phyloP scores from a whole-genome alignment of 2,113 vertebrate species.

The Lamprologus speciosus region DNA sequence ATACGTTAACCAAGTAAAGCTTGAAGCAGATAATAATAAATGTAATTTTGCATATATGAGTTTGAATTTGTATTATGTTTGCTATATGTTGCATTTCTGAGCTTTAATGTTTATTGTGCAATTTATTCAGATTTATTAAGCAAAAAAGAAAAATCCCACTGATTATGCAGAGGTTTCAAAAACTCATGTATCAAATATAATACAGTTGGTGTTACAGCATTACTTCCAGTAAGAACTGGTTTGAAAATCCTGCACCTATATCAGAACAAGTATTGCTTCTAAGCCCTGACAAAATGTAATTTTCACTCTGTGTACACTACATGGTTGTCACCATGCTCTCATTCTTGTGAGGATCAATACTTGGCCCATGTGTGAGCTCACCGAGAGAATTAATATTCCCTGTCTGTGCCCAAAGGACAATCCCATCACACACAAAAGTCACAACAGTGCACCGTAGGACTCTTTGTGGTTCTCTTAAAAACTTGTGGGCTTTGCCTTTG shows the following conservation, averaged over 20 bases:
- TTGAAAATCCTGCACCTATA: background rate
- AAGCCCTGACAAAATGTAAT: background rate
- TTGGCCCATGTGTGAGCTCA: background rate
- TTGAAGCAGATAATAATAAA: background rate
- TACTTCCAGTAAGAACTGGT: background rate
- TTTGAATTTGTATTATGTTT: background rate
- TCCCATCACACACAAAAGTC: background rate
- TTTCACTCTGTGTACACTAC: background rate
- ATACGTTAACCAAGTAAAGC: background rate
- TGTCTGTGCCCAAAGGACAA: background rate
- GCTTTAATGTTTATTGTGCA: background rate
- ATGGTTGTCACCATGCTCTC: background rate
- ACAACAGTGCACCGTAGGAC: background rate
- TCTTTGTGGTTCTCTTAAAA: background rate
- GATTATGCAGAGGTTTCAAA: background rate
- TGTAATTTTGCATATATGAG: fast-evolving
- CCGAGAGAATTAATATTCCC: background rate
- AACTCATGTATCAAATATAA: background rate
- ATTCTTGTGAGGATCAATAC: background rate
- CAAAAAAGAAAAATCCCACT: background rate
- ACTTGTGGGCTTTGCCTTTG: background rate
- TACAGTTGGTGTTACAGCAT: fast-evolving
- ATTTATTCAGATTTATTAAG: background rate
- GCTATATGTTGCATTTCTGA: background rate
- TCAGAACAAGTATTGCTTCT: background rate